Base-by-base conservation (phyloP, 2,888 invertebrate genomes). In the Adela reaumurella region DNA sequence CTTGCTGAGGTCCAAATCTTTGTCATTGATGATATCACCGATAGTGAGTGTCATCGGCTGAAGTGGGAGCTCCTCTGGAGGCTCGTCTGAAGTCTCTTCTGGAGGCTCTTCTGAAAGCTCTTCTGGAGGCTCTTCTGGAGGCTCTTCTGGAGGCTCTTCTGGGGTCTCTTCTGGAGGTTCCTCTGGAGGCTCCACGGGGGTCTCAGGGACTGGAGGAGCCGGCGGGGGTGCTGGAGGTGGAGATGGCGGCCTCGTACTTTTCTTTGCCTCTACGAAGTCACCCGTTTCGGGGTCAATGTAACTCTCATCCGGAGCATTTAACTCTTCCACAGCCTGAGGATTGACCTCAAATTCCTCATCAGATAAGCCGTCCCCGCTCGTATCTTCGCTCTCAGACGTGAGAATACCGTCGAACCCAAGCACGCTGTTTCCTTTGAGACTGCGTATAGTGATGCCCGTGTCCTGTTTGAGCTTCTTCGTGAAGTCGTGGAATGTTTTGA, bases 401-500 rank as follows among this genome's bases (percentile, higher is more conserved):
- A 55, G 50, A 43, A 55, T 43, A 17, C 53, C 54, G 46, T 55
- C 54, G 60, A 78, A 62, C 52, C 79, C 79, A 66, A 80, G 66
- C 52, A 80, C 61, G 59, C 76, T 72, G 55, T 73, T 73, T 52
- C 79, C 79, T 52, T 74, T 74, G 62, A 80, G 67, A 55, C 80
- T 74, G 53, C 74, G 70, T 54, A 80, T 80, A 50, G 67, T 65
- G 56, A 80, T 72, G 53, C 80, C 80, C 54, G 80, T 78, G 62
- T 80, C 80, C 59, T 79, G 69, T 61, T 80, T 80, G 17, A 80
- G 67, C 62, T 74, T 79, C 59, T 80, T 80, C 5, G 80, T 80
- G 56, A 80, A 80, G 56, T 80, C 65, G 55, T 79, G 79, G 55
- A 80, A 80, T 54, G 63, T 71, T 63, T 70, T 78, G 8, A 80